Conservation (phyloP, 2,113 vertebrate species). For the Pardalotus punctatus region DNA sequence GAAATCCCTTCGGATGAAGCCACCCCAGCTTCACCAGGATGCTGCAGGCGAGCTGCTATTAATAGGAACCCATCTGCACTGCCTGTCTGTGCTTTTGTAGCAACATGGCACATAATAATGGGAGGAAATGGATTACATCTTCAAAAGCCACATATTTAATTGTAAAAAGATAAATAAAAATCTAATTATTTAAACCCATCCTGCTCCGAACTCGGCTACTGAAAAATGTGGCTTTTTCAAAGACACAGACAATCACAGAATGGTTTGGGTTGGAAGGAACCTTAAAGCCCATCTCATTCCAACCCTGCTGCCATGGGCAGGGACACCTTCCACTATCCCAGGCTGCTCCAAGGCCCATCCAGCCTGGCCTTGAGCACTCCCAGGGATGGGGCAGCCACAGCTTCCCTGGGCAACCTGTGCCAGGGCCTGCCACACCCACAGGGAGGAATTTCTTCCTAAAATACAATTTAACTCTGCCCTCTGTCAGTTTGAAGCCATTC, state of each 20-base stretch:
- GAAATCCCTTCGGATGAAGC: neutral
- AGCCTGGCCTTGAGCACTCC: rapidly evolving
- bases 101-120: rapidly evolving
- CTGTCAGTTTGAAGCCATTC: neutral
- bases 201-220: neutral
- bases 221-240: neutral
- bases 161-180: neutral
- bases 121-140: neutral
- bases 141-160: neutral
- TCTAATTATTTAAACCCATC: rapidly evolving
- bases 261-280: neutral
- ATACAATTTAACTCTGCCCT: neutral
- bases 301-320: neutral
- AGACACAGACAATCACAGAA: neutral
- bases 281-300: neutral
- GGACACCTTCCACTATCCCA: neutral
- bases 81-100: neutral
- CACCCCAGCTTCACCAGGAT: neutral
- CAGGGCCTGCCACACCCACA: neutral
- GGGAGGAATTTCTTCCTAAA: neutral
- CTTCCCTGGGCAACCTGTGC: neutral
- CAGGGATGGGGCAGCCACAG: neutral
- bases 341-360: neutral
- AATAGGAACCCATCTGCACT: neutral
- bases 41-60: neutral